Evolutionary conservation across 2,797 vertebrate genomes (phyloP), one percentile per base, ranked within the genome.

Genomic region (Urophycis tenuis): DNA sequence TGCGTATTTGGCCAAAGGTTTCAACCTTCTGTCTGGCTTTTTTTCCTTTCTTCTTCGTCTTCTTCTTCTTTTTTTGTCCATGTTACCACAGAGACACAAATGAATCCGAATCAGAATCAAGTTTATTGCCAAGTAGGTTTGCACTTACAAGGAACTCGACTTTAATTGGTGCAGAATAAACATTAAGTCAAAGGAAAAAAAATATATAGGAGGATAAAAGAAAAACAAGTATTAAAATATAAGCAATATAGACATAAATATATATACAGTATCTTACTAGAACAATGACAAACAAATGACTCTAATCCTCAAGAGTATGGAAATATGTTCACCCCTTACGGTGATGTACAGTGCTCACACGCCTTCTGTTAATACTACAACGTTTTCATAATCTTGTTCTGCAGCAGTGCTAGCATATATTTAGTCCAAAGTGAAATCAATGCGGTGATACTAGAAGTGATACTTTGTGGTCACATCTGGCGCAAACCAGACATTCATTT

Each of bases 1-100:
- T 99, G 92, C 89, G 96, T 93, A 71, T 80, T 77, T 67, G 69
- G 78, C 31, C 73, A 19, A 78, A 53, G 25, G 33, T 69, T 29
- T 41, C 6, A 19, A 31, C 49, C 32, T 71, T 19, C 2, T 74
- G 25, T 25, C 1, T 25, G 53, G n/a, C 22, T 67, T 64, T 25
- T 67, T 29, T 14, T 41, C n/a, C n/a, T n/a, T n/a, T n/a, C n/a
- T n/a, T n/a, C n/a, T n/a, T n/a, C n/a, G n/a, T n/a, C n/a, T n/a
- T n/a, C n/a, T n/a, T n/a, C n/a, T n/a, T n/a, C n/a, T n/a, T n/a
- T n/a, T n/a, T n/a, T n/a, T n/a, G n/a, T n/a, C n/a, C n/a, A n/a
- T n/a, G n/a, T n/a, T n/a, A n/a, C n/a, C n/a, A n/a, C 25, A 67
- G 60, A 67, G 60, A 25, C n/a, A 67, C 60, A 11, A 11, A 29